Evolutionary conservation across 2,113 vertebrate species (phyloP), one percentile per base, ranked within the genome.

Genomic region (Pleuronectes platessa): DNA sequence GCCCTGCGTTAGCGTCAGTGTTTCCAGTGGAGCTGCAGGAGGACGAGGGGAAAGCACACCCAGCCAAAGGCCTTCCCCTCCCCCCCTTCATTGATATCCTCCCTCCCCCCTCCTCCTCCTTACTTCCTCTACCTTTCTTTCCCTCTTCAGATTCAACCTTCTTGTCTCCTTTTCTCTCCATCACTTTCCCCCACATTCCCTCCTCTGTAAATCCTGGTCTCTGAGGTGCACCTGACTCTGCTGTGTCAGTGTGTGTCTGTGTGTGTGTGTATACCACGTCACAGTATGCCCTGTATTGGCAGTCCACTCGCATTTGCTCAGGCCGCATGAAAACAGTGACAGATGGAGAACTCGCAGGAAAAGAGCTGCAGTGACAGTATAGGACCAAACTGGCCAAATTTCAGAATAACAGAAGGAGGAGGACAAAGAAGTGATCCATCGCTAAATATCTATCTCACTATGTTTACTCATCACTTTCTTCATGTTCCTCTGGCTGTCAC

Each of bases 341-440:
- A 91, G 90, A 90, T 88, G 91, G 90, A 85, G 66, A 45, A 82
- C 56, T 78, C 78, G 84, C 86, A 69, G 90, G 89, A 53, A 74
- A 68, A 76, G 63, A 60, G 82, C 76, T 61, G 74, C 24, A 51
- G 63, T n/a, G 51, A 72, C 61, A 45, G 20, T 23, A 18, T 18
- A 1, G 5, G 42, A 51, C 42, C 71, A 65, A 60, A 71, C n/a
- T 49, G 31, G 69, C 75, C 73, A 79, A 55, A 27, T 42, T 42
- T 42, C 64, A 67, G 81, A 58, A 60, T 24, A 11, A 47, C 15
- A 47, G 12, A 55, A 23, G n/a, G 37, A 61, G 24, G 23, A 63
- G 55, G 60, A 24, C 56, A 47, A 14, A 54, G 21, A 42, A 26
- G 61, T 18, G 9, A 81, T 40, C 56, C 68, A 58, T 14, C 14